Evolutionary conservation across 2,888 invertebrate genomes (phyloP).

Genomic region (Leucania comma): DNA sequence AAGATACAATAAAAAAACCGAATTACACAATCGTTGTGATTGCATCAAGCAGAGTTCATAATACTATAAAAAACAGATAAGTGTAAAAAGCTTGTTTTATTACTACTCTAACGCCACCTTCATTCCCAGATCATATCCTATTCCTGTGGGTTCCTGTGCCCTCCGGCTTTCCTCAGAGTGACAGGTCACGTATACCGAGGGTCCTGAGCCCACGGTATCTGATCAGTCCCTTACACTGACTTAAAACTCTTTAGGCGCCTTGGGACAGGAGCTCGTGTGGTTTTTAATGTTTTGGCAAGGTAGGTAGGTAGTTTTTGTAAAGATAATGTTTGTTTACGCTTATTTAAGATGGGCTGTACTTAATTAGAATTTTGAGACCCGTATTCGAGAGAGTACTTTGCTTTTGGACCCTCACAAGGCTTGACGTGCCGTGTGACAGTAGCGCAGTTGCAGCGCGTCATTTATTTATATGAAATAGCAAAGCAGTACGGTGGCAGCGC

Average conservation of each 20-base stretch:
- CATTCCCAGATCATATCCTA: conserved; percentile 54
- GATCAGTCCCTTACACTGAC: conserved; percentile 51
- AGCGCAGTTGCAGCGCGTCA: too few species aligned
- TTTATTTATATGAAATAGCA: too few species aligned
- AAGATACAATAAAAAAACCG: too few species aligned
- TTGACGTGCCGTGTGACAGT: too few species aligned
- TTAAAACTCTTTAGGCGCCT: conserved; percentile 51
- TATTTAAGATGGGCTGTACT: not conserved
- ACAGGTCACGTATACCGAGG: conserved; percentile 58
- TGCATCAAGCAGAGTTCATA: too few species aligned
- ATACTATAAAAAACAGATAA: too few species aligned
- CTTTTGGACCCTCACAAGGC: too few species aligned
- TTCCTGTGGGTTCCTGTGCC: conserved; percentile 49
- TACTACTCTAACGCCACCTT: conserved; percentile 15
- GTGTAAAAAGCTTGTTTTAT: conserved; percentile 23
- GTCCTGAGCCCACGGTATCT: conserved; percentile 46
- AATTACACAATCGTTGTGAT: too few species aligned
- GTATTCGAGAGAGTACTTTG: not conserved
- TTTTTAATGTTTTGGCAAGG: conserved; percentile 35
- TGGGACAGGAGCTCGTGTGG: conserved; percentile 43
- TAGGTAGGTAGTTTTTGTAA: not conserved
- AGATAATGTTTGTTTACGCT: conserved; percentile 14
- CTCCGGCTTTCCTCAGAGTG: conserved; percentile 44
- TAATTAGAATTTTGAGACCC: not conserved
- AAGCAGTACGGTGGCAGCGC: too few species aligned